Evolutionary conservation across 2,888 invertebrate genomes (phyloP).

Genomic region (Acanthosoma haemorrhoidale): DNA sequence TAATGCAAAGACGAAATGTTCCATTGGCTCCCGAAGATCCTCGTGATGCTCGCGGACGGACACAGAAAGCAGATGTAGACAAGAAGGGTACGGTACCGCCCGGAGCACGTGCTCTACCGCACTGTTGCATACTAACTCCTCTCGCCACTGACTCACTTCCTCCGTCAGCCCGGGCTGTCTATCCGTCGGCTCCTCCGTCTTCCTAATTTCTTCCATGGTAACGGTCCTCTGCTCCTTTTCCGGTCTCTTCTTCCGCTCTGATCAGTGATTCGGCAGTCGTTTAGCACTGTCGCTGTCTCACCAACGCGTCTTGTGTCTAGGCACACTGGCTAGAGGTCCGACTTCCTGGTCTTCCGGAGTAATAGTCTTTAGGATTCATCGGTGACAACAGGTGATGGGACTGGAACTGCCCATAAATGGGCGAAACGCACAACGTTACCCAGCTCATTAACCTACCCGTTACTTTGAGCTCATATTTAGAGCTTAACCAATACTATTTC

Average conservation of each 20-base stretch:
- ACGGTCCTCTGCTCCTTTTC: conserved; percentile 2
- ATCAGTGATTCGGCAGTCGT: background rate
- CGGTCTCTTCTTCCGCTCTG: conserved; percentile 3
- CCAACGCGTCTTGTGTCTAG: background rate
- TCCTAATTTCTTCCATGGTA: background rate
- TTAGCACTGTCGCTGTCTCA: background rate
- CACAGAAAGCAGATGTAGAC: background rate
- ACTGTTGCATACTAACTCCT: background rate
- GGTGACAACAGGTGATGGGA: too few relatives aligned
- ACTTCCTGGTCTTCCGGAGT: too few relatives aligned
- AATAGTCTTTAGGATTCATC: too few relatives aligned
- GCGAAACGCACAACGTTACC: too few relatives aligned
- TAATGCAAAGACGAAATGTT: background rate
- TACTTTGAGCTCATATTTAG: too few relatives aligned
- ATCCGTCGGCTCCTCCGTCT: conserved; percentile 3
- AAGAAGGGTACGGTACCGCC: background rate
- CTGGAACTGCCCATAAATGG: too few relatives aligned
- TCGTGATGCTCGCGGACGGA: background rate
- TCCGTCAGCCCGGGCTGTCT: background rate
- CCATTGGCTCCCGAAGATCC: background rate
- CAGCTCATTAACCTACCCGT: too few relatives aligned
- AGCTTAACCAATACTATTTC: too few relatives aligned
- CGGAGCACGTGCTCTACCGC: background rate
- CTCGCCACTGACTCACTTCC: background rate
- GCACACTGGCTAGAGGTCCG: background rate